A percentile compares a stretch with the other conserved stretches of the same genome.
phyloP scores from a whole-genome alignment of 2,113 vertebrate genomes.

The Diadophis punctatus region DNA sequence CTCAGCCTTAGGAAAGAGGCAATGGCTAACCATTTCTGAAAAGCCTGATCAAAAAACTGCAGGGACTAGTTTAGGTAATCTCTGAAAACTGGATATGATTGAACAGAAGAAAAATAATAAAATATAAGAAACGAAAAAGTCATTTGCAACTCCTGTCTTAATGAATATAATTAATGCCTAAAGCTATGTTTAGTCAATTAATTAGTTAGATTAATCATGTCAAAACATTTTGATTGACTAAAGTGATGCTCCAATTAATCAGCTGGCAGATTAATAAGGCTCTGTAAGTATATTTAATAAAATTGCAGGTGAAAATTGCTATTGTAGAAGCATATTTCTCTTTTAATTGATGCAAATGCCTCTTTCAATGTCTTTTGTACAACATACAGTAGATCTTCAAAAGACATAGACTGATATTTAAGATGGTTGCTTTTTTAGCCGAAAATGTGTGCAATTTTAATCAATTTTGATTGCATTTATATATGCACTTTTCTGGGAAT shows the following conservation, averaged over 20 bases:
- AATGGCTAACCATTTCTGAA: neutral
- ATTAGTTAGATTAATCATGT: neutral
- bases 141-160: neutral
- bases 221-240: constrained; percentile 11
- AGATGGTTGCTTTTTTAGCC: neutral
- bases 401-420: neutral
- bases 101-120: neutral
- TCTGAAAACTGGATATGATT: neutral
- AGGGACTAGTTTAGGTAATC: neutral
- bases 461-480: neutral
- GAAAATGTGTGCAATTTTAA: neutral
- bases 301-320: neutral
- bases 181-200: constrained; percentile 10
- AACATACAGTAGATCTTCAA: neutral
- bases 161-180: neutral
- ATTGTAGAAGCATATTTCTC: neutral
- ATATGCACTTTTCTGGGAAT: neutral
- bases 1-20: neutral
- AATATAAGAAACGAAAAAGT: neutral
- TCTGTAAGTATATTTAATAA: neutral
- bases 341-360: neutral
- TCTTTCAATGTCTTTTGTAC: neutral
- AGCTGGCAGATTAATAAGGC: neutral
- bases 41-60: neutral
- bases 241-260: neutral